These are phyloP conservation scores for Raja brachyura DNA, from an alignment of 2,113 vertebrate genomes.

Conservation along the genomic window DNA sequence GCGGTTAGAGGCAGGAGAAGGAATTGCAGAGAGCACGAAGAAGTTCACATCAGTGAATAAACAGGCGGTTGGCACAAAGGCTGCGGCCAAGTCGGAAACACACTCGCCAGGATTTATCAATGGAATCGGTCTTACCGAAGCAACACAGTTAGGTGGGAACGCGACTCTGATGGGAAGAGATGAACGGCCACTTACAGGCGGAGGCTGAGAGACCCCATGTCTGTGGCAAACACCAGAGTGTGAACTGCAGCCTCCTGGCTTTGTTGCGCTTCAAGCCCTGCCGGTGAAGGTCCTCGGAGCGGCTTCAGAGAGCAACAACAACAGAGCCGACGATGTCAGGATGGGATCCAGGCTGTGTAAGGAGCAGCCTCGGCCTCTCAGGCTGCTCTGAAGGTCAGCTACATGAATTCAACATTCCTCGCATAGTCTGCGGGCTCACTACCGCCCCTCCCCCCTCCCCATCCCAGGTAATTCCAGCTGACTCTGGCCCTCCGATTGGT, in stretches of 20 bases:
- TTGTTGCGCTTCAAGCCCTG: not conserved
- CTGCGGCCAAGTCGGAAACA: not conserved
- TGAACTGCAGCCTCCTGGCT: not conserved
- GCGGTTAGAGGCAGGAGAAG: too few species aligned
- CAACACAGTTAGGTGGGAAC: too few species aligned
- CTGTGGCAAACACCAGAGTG: not conserved
- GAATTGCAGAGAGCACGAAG: too few species aligned
- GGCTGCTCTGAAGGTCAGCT: not conserved
- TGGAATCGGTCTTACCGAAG: not conserved
- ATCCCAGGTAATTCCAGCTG: constrained; percentile 50
- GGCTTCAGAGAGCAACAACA: not conserved
- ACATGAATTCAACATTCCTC: not conserved
- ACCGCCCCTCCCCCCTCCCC: constrained; percentile 44
- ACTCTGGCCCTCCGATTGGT: constrained; percentile 55
- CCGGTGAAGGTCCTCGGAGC: not conserved
- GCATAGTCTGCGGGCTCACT: not conserved
- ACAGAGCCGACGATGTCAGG: not conserved
- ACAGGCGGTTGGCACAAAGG: not conserved
- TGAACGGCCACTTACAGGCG: not conserved
- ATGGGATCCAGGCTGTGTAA: not conserved
- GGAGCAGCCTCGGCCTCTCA: not conserved
- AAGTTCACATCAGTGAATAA: not conserved
- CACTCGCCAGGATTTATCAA: not conserved
- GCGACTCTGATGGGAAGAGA: not conserved
- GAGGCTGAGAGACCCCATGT: not conserved